phyloP scores from a whole-genome alignment of 1,140 invertebrate species.

The Drosophila saltans region DNA sequence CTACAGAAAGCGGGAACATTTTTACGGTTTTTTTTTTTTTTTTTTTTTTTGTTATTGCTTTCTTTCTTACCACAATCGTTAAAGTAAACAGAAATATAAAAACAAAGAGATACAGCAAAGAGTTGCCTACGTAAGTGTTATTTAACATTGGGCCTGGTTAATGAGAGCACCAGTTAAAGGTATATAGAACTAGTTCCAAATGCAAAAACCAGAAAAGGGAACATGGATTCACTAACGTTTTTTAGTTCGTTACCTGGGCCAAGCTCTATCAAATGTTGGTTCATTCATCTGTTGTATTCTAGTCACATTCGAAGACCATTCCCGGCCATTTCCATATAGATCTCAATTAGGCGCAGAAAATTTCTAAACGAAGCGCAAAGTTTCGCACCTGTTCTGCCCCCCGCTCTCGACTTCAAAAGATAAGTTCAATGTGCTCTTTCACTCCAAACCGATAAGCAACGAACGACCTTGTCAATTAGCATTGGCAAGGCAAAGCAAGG shows the following conservation, averaged over 20 bases:
- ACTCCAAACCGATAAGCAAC: constrained; percentile 50
- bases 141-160: not conserved
- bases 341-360: not conserved
- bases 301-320: not conserved
- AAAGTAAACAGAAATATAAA: not conserved
- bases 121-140: not conserved
- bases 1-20: constrained; percentile 9
- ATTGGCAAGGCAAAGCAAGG: constrained; percentile 31
- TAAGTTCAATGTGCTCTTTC: constrained; percentile 48
- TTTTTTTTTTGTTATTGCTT: not conserved
- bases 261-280: not conserved
- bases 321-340: not conserved
- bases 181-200: not conserved
- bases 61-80: constrained; percentile 1
- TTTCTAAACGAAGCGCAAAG: not conserved
- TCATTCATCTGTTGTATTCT: not conserved
- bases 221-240: too few relatives aligned
- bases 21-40: not conserved
- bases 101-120: not conserved
- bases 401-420: not conserved
- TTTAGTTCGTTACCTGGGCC: too few relatives aligned
- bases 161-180: not conserved
- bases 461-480: constrained; percentile 71
- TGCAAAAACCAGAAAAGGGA: too few relatives aligned
- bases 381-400: constrained; percentile 11